These are phyloP conservation scores for Deilephila porcellus DNA, from an alignment of 2,888 invertebrate species.

Conservation along the genomic window DNA sequence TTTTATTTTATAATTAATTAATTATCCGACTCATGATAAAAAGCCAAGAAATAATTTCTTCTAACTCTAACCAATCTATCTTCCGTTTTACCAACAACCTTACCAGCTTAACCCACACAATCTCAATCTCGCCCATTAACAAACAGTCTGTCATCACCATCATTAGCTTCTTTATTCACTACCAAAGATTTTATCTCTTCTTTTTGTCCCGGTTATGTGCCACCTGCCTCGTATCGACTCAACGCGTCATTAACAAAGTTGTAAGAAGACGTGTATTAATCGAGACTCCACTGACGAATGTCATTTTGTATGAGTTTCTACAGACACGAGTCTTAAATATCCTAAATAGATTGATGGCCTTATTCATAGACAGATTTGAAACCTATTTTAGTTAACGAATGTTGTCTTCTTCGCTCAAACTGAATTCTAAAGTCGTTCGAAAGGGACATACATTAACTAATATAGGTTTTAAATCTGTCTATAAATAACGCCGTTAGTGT, in stretches of 20 bases:
- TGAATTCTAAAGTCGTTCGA: too few species aligned
- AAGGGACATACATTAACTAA: too few species aligned
- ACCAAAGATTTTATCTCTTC: conserved; percentile 3
- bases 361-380: too few species aligned
- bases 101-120: neutral
- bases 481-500: too few species aligned
- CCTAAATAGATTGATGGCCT: too few species aligned
- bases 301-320: neutral
- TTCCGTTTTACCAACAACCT: neutral
- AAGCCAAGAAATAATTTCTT: neutral
- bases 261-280: conserved; percentile 8
- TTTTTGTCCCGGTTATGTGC: neutral
- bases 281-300: neutral
- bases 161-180: conserved; percentile 17
- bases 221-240: neutral
- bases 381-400: too few species aligned
- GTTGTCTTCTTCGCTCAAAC: too few species aligned
- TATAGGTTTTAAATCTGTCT: too few species aligned
- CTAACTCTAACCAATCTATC: neutral
- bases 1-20: too few species aligned
- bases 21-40: too few species aligned
- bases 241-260: neutral
- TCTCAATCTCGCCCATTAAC: neutral
- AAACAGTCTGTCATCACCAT: conserved; percentile 7
- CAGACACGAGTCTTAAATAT: neutral